phyloP scores from a whole-genome alignment of 2,113 vertebrate genomes.

The Tor tambroides region DNA sequence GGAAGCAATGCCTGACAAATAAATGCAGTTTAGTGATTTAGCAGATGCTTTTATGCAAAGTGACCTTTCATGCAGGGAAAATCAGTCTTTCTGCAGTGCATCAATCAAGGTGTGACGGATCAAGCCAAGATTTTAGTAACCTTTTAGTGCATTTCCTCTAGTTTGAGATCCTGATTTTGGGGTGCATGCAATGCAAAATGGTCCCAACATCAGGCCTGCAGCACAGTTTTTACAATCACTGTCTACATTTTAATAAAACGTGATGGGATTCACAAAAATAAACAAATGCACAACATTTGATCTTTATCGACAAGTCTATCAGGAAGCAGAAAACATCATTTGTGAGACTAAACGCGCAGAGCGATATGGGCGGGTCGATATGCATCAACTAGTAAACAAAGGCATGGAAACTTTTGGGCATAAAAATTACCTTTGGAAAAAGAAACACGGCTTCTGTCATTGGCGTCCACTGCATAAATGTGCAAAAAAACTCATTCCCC shows the following conservation, averaged over 20 bases:
- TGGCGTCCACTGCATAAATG: background rate
- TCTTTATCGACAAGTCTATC: background rate
- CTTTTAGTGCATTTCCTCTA: background rate
- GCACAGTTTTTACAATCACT: background rate
- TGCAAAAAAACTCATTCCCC: background rate
- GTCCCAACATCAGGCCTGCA: background rate
- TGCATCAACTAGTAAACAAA: slow-evolving; percentile 25
- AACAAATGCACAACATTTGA: background rate
- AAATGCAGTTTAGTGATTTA: background rate
- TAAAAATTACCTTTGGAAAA: slow-evolving; percentile 29
- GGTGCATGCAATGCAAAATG: background rate
- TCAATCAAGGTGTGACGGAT: background rate
- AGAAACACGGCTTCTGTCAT: background rate
- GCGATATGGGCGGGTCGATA: background rate
- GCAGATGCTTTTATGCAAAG: background rate
- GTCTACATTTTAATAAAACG: background rate
- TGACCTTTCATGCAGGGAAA: background rate
- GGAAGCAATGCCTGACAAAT: slow-evolving; percentile 66
- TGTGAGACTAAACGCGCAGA: background rate
- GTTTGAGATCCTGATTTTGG: background rate
- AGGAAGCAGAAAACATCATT: background rate
- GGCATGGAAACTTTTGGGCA: background rate
- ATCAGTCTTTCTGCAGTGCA: background rate
- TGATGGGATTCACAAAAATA: background rate
- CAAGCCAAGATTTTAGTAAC: background rate